Base-by-base conservation (phyloP, 2,888 invertebrate genomes). In the Protodeltote pygarga region DNA sequence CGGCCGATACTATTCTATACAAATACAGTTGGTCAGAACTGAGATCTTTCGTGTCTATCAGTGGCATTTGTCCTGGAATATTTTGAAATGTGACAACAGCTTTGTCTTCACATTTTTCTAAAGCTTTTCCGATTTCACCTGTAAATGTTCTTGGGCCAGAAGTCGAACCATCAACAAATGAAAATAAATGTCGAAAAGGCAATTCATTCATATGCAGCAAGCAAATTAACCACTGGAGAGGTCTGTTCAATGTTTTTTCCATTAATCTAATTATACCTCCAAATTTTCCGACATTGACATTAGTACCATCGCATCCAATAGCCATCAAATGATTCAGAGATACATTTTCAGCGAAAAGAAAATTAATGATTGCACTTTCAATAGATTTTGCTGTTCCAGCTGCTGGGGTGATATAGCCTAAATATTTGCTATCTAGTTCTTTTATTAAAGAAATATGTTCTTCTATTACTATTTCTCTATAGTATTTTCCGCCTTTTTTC, bases 261-360 rank as follows among this genome's bases (percentile, higher is more conserved):
- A 65, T 27, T 11, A 65, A 23, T 2, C 47, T 9, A 14, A 66
- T 62, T 11, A 60, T 38, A 13, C 65, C 64, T 11, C 51, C 55
- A 10, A 45, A 23, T n/a, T 46, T 50, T 5, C 62, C 65, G 21
- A 41, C 47, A 45, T 67, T 65, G 0, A 51, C 46, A 19, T 38
- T 44, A 6, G 64, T 60, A n/a, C 64, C 67, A 40, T 65, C 60
- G 38, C 60, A 67, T 5, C 64, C 64, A 41, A 67, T 51, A 3
- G 52, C 57, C 42, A 59, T 9, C n/a, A 61, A 10, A 35, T 20
- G 0, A 6, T 60, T n/a, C n/a, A n/a, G n/a, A n/a, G n/a, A n/a
- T n/a, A n/a, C n/a, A n/a, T n/a, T n/a, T n/a, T n/a, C n/a, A n/a
- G n/a, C n/a, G n/a, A n/a, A n/a, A n/a, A n/a, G n/a, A n/a, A n/a